A percentile compares a stretch with the other conserved stretches of the same genome.
phyloP scores from a whole-genome alignment of 2,113 vertebrate genomes.

The Tichodroma muraria region DNA sequence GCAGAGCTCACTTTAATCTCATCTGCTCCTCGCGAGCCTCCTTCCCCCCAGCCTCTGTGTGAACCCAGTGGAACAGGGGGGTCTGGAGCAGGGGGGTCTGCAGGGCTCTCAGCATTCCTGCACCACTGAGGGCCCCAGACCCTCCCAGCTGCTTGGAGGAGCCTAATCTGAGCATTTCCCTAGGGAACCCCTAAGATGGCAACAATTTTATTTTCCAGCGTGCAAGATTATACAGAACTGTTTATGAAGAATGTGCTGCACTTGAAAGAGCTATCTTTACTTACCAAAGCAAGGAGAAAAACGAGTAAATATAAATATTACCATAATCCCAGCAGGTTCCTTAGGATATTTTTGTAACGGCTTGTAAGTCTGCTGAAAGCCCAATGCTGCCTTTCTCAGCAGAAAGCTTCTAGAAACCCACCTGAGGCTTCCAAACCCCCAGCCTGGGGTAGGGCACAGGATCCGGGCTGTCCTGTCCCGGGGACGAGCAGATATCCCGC shows the following conservation, averaged over 20 bases:
- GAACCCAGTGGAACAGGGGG: background rate
- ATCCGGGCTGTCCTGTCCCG: background rate
- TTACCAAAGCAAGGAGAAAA: background rate
- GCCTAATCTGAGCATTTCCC: background rate
- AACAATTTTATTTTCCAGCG: constrained; percentile 28
- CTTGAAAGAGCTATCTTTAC: background rate
- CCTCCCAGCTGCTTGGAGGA: constrained; percentile 4
- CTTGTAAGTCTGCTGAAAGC: background rate
- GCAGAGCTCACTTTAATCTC: background rate
- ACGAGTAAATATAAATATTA: background rate
- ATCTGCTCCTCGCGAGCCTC: background rate
- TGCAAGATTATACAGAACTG: background rate
- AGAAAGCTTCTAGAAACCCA: background rate
- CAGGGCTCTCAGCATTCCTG: constrained; percentile 18
- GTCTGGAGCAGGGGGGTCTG: background rate
- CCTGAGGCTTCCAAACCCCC: background rate
- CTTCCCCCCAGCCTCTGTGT: background rate
- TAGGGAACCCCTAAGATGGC: background rate
- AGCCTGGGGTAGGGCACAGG: background rate
- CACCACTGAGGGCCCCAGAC: constrained; percentile 3
- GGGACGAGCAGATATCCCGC: background rate
- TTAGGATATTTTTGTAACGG: background rate
- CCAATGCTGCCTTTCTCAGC: background rate
- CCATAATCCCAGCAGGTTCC: background rate
- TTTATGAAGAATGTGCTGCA: background rate